phyloP scores from a whole-genome alignment of 2,113 vertebrate species.

The Chaenocephalus aceratus region DNA sequence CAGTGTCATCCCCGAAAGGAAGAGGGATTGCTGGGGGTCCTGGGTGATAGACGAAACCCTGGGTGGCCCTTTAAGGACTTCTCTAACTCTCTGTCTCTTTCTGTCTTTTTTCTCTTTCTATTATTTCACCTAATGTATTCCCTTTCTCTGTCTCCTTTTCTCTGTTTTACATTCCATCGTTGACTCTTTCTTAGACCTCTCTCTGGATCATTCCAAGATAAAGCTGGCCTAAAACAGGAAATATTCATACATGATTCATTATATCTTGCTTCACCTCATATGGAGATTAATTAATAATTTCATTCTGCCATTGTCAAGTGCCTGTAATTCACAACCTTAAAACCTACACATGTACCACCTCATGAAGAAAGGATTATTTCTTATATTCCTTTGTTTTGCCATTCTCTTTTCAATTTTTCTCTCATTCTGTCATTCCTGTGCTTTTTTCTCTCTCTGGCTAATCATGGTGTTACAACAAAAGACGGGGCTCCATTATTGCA shows the following conservation, averaged over 20 bases:
- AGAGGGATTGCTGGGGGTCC: constrained; percentile 76
- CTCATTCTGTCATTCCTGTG: constrained; percentile 66
- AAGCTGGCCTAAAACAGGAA: constrained; percentile 59
- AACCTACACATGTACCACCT: constrained; percentile 76
- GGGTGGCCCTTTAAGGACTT: constrained; percentile 76
- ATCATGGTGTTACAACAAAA: constrained; percentile 98
- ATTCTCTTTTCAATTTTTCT: constrained; percentile 46
- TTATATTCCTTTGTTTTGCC: constrained; percentile 58
- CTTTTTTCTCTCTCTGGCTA: constrained; percentile 82
- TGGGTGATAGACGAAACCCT: constrained; percentile 75
- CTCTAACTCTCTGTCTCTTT: constrained; percentile 51
- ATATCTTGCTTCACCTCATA: constrained; percentile 67
- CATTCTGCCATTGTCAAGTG: constrained; percentile 71
- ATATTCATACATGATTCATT: constrained; percentile 82
- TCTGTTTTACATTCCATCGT: constrained; percentile 60
- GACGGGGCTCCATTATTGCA: constrained; percentile 98
- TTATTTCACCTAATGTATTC: constrained; percentile 62
- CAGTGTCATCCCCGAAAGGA: constrained; percentile 82
- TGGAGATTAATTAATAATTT: constrained; percentile 84
- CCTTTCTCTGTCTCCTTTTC: constrained; percentile 45
- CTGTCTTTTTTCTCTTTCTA: constrained; percentile 61
- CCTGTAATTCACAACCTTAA: constrained; percentile 76
- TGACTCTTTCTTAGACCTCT: constrained; percentile 45
- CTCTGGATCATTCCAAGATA: constrained; percentile 64
- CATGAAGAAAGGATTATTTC: constrained; percentile 62